A percentile compares a stretch with the other conserved stretches of the same genome.
phyloP scores from a whole-genome alignment of 2,888 invertebrate genomes.

The Lottia gigantea region DNA sequence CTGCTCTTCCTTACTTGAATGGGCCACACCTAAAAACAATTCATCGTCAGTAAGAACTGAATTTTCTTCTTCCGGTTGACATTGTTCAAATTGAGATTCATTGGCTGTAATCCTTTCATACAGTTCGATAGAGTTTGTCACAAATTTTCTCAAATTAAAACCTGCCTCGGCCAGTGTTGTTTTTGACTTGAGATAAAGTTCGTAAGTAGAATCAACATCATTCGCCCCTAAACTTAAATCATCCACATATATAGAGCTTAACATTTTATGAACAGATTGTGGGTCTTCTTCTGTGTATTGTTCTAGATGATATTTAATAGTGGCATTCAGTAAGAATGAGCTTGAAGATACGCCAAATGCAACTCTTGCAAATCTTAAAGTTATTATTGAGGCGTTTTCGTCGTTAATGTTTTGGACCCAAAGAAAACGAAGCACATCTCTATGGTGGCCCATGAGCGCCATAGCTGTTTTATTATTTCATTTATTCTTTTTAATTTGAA shows the following conservation, averaged over 20 bases:
- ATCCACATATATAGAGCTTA: neutral
- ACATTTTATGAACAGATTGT: neutral
- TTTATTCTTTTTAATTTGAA: too few species aligned
- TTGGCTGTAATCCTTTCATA: neutral
- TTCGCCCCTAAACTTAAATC: neutral
- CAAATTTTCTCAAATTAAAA: neutral
- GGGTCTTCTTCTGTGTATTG: neutral
- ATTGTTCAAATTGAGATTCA: neutral
- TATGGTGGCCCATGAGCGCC: too few species aligned
- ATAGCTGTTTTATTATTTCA: too few species aligned
- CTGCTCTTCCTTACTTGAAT: neutral
- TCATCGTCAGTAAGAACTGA: neutral
- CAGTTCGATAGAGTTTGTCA: neutral
- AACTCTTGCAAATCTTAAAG: neutral
- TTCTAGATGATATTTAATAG: neutral
- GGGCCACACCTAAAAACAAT: neutral
- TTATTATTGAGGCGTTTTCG: neutral
- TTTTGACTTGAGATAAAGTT: neutral
- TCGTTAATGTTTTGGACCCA: neutral
- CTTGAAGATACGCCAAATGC: neutral
- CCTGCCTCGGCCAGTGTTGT: neutral
- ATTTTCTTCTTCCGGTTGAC: neutral
- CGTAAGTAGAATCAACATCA: neutral
- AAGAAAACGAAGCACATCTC: neutral
- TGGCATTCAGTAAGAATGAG: neutral